Evolutionary conservation across 2,888 invertebrate genomes (phyloP).

Genomic region (Torymus aiolomorphi): DNA sequence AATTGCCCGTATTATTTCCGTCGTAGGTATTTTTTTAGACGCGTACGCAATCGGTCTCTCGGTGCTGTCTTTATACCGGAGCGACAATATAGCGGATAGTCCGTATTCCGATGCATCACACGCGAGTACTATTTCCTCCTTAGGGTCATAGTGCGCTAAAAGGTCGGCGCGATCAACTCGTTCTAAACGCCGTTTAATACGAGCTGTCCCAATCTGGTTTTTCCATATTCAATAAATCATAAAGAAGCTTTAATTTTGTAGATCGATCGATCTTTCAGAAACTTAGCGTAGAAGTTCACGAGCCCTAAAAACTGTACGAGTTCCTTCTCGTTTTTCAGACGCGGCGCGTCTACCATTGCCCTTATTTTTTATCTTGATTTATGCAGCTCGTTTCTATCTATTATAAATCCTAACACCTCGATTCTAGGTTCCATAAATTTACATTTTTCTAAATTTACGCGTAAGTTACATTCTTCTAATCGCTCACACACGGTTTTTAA

Average conservation of each 20-base stretch:
- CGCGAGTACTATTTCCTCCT: background rate
- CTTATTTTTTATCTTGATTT: too few species aligned
- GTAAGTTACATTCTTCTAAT: too few species aligned
- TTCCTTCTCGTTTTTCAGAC: too few species aligned
- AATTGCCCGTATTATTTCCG: constrained; percentile 48
- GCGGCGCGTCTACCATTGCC: too few species aligned
- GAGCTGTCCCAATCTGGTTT: background rate
- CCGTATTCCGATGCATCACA: constrained; percentile 28
- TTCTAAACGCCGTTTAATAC: too few species aligned
- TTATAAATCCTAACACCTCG: too few species aligned
- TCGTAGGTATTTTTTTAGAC: constrained; percentile 48
- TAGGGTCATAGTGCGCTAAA: constrained; percentile 35
- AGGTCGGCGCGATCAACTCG: background rate
- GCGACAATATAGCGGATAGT: constrained; percentile 49
- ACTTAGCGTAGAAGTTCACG: constrained; percentile 45
- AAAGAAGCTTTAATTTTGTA: constrained; percentile 46
- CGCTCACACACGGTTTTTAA: too few species aligned
- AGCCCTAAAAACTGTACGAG: too few species aligned
- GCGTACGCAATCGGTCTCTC: constrained; percentile 56
- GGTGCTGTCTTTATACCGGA: constrained; percentile 39
- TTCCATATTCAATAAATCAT: constrained; percentile 37
- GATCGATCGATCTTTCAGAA: constrained; percentile 26
- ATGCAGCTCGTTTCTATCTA: too few species aligned
- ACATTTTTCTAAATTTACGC: too few species aligned
- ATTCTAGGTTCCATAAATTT: too few species aligned